Conservation (phyloP, 2,113 vertebrate species). For the Chlamydotis undulata region DNA sequence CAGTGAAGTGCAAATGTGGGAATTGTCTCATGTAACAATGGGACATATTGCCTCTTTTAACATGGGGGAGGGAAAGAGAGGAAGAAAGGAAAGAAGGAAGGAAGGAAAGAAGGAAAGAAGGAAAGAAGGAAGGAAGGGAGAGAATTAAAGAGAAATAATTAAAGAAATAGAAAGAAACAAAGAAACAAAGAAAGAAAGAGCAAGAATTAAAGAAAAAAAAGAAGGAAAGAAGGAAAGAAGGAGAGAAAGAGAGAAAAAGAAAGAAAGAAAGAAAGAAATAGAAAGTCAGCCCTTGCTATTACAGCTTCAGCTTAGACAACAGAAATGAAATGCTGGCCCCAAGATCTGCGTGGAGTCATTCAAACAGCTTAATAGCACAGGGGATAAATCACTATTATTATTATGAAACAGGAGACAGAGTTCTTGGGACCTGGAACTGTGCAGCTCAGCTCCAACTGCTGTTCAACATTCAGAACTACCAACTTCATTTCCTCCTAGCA, state of each 20-base stretch:
- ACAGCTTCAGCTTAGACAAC: background rate
- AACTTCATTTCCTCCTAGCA: slow-evolving; percentile 64
- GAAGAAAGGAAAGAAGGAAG: no score
- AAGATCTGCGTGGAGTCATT: slow-evolving; percentile 49
- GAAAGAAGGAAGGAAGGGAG: no score
- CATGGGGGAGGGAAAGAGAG: accelerated
- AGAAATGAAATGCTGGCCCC: slow-evolving; percentile 12
- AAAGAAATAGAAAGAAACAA: no score
- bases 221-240: accelerated
- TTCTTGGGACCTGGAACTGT: slow-evolving; percentile 32
- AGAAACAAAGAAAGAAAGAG: accelerated
- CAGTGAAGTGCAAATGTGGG: background rate
- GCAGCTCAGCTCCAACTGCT: slow-evolving; percentile 44
- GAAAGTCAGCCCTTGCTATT: background rate
- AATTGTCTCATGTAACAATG: background rate
- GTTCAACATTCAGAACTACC: slow-evolving; percentile 66
- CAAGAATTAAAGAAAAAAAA: accelerated
- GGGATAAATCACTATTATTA: slow-evolving; percentile 60
- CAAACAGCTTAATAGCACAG: slow-evolving; percentile 50
- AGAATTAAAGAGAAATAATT: no score
- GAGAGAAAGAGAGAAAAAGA: accelerated
- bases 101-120: no score
- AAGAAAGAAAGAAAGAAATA: background rate
- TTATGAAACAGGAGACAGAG: slow-evolving; percentile 54
- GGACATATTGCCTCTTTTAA: background rate